Conservation (phyloP, 2,113 vertebrate genomes). For the Malurus melanocephalus region DNA sequence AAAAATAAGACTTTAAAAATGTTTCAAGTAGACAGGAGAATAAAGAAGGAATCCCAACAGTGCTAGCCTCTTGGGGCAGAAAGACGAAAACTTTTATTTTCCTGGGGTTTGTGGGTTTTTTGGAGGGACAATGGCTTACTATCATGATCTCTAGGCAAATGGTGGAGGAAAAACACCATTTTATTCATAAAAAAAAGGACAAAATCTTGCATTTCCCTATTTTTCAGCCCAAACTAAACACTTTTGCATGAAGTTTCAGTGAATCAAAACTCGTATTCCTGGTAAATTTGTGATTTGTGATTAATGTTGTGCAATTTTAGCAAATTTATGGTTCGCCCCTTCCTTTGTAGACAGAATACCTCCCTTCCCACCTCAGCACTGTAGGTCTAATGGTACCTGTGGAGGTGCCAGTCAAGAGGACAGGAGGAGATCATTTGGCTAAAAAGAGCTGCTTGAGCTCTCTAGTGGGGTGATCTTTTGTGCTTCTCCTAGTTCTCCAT, state of each 20-base stretch:
- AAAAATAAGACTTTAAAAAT: neutral
- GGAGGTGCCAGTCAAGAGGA: neutral
- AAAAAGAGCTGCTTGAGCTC: neutral
- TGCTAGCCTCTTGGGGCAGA: neutral
- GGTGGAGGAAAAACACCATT: neutral
- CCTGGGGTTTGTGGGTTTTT: neutral
- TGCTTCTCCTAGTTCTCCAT: neutral
- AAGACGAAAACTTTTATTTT: neutral
- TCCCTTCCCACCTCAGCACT: neutral
- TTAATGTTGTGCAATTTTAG: neutral
- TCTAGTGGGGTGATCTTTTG: neutral
- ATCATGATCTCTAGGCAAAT: neutral
- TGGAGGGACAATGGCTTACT: neutral
- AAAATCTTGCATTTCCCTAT: neutral
- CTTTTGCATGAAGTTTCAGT: neutral
- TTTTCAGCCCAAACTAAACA: neutral
- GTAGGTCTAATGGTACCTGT: accelerated
- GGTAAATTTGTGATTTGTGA: neutral
- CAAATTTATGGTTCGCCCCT: neutral
- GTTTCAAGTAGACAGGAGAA: neutral
- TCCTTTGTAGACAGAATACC: no score
- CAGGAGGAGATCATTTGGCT: neutral
- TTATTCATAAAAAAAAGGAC: neutral
- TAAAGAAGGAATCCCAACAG: neutral
- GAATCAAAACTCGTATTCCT: neutral